Percentiles rank a stretch among this genome's conserved stretches.
Conservation (phyloP, 2,888 invertebrate genomes). For the Metopia argyrocephala region DNA sequence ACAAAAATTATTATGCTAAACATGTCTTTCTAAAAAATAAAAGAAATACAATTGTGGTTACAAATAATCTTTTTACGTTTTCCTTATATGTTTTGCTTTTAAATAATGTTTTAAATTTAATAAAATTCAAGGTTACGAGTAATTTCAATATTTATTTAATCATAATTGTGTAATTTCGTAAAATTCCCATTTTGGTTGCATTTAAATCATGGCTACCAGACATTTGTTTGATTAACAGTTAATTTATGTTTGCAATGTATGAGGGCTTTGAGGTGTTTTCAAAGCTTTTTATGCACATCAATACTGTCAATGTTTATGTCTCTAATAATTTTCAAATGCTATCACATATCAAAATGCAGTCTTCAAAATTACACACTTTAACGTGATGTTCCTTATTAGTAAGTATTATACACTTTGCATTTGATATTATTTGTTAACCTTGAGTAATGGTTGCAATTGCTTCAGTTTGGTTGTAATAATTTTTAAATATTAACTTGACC, state of each 20-base stretch:
- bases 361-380: constrained; percentile 20
- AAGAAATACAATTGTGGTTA: not conserved
- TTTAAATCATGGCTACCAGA: constrained; percentile 15
- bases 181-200: constrained; percentile 8
- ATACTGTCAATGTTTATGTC: constrained; percentile 12
- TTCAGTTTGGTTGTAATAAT: not conserved
- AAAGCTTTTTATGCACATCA: not conserved
- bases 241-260: too few species aligned
- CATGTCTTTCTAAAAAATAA: not conserved
- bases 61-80: not conserved
- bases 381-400: constrained; percentile 9
- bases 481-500: constrained; percentile 2
- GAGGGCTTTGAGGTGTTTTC: constrained; percentile 10
- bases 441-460: not conserved
- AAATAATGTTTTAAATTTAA: not conserved
- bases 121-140: constrained; percentile 33
- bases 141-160: not conserved
- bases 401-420: not conserved
- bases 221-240: constrained; percentile 2
- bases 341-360: not conserved
- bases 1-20: constrained; percentile 35
- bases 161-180: constrained; percentile 28
- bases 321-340: not conserved
- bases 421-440: not conserved
- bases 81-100: not conserved